phyloP scores from a whole-genome alignment of 2,888 invertebrate species.

The Limnephilus lunatus region DNA sequence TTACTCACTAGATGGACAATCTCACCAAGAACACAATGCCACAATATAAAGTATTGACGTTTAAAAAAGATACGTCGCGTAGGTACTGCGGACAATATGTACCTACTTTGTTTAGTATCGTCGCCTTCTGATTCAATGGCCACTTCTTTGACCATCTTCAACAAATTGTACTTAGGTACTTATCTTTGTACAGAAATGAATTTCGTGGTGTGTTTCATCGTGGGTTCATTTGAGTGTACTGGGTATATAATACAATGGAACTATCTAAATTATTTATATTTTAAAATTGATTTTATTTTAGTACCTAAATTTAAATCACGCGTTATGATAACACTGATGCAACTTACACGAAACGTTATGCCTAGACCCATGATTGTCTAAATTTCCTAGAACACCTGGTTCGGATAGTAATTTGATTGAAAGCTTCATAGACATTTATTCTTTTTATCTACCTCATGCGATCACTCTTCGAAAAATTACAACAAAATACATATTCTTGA shows the following conservation, averaged over 20 bases:
- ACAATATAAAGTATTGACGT: slow-evolving; percentile 42
- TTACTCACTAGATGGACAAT: slow-evolving; percentile 30
- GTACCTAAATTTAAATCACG: not conserved
- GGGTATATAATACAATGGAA: not conserved
- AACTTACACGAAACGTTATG: too few relatives aligned
- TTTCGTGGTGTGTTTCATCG: not conserved
- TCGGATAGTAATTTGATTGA: too few relatives aligned
- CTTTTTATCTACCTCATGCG: too few relatives aligned
- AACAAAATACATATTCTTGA: too few relatives aligned
- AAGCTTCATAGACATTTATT: too few relatives aligned
- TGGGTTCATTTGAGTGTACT: not conserved
- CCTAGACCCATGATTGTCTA: too few relatives aligned
- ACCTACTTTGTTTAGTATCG: slow-evolving; percentile 9
- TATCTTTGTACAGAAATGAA: not conserved
- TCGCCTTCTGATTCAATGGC: slow-evolving; percentile 29
- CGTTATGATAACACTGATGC: too few relatives aligned
- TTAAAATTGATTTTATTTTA: not conserved
- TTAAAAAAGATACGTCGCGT: slow-evolving; percentile 14
- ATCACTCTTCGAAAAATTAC: too few relatives aligned
- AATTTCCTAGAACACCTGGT: too few relatives aligned
- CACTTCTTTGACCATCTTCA: slow-evolving; percentile 19
- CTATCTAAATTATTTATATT: not conserved
- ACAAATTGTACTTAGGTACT: not conserved
- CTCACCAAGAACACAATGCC: slow-evolving; percentile 34
- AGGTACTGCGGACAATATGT: not conserved